Base-by-base conservation (phyloP, 2,888 invertebrate species). In the Trachelus troglodyta region DNA sequence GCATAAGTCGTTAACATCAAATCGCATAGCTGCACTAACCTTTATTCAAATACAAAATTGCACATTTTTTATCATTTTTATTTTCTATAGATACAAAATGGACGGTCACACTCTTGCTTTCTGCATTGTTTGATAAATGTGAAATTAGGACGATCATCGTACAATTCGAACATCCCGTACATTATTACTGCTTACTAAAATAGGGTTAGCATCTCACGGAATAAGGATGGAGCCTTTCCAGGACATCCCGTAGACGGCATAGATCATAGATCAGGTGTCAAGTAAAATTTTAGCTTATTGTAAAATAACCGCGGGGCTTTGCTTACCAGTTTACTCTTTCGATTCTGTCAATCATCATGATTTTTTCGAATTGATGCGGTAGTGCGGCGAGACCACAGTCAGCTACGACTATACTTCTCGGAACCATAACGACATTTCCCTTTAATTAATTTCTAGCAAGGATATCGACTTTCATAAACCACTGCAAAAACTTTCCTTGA, bases 291-390 rank as follows among this genome's bases (percentile, higher is more conserved):
- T 11, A 74, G 74, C 6, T 34, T 35, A 74, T 34, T 12, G 35
- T 74, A n/a, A 12, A 35, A 35, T 35, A 34, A 74, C 35, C 34
- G 74, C 74, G 35, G 11, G 15, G 33, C 77, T 79, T 77, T 76
- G 77, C 74, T 80, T 81, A 75, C 74, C 33, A 37, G 34, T 35
- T 75, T 71, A 81, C 77, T 80, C 79, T 79, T 83, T 81, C 69
- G 81, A 84, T 85, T 86, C 83, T 81, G 84, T 86, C 85, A 86
- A 84, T 87, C 83, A 84, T 87, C 83, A 81, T 79, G 34, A 76
- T 79, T 81, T 84, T 80, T 82, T 84, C 74, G 56, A 74, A 34
- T 73, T 30, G 75, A 77, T 80, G 83, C 68, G 81, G 82, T 81
- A 75, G 75, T 77, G 86, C 77, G 84, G 84, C 80, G 69, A 76